Evolutionary conservation across 2,113 vertebrate genomes (phyloP).

Genomic region (Chionodraco myersi): DNA sequence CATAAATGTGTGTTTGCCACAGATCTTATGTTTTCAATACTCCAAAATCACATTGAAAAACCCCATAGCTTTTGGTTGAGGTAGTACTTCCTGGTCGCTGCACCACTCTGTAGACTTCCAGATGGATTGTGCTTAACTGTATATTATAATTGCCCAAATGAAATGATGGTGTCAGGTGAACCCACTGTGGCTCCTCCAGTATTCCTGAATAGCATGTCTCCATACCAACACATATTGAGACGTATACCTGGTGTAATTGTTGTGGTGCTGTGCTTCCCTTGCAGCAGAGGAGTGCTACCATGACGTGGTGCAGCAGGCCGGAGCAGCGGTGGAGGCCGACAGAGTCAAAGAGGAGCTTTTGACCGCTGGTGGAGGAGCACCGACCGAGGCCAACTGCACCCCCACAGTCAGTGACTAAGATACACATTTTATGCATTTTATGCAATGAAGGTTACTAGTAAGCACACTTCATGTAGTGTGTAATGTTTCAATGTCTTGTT

Average conservation of each 20-base stretch:
- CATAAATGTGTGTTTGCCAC: no score
- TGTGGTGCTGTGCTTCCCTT: conserved; percentile 16
- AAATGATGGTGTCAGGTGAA: neutral
- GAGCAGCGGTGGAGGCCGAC: conserved; percentile 39
- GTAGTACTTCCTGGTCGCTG: no score
- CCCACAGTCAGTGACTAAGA: conserved; percentile 46
- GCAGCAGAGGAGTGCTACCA: conserved; percentile 52
- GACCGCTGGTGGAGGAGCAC: neutral
- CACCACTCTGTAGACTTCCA: neutral
- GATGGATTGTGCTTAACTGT: neutral
- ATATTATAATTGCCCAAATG: neutral
- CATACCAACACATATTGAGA: neutral
- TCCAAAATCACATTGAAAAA: no score
- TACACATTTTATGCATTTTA: neutral
- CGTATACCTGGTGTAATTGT: neutral
- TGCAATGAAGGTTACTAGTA: neutral
- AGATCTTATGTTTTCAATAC: no score
- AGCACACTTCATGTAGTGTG: no score
- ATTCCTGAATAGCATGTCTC: neutral
- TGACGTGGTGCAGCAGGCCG: conserved; percentile 54
- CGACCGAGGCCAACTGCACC: conserved; percentile 5
- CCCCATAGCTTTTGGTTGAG: no score
- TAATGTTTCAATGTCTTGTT: neutral
- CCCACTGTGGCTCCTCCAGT: neutral
- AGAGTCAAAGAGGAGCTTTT: conserved; percentile 6